Evolutionary conservation across 2,888 invertebrate genomes (phyloP).

Genomic region (Hemaris fuciformis): DNA sequence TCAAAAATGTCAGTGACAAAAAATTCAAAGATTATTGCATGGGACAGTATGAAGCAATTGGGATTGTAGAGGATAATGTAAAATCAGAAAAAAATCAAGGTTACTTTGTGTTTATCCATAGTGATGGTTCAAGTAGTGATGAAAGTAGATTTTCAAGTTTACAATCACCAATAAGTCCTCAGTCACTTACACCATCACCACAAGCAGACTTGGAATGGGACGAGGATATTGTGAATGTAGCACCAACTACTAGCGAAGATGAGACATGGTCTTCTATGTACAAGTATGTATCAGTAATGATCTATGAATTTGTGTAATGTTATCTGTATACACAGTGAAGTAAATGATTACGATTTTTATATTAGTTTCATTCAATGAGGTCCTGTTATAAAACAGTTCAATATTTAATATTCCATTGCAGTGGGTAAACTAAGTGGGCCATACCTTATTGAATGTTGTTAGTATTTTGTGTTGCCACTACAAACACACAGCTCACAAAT

Average conservation of each 20-base stretch:
- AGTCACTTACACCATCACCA: slow-evolving; percentile 53
- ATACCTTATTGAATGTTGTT: too few relatives aligned
- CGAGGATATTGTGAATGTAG: slow-evolving; percentile 84
- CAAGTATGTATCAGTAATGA: slow-evolving; percentile 50
- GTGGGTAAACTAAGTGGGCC: too few relatives aligned
- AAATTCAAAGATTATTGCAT: slow-evolving; percentile 38
- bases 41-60: slow-evolving; percentile 29
- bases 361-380: too few relatives aligned
- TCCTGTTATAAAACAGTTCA: too few relatives aligned
- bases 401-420: too few relatives aligned
- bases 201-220: slow-evolving; percentile 87
- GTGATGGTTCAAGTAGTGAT: slow-evolving; percentile 68
- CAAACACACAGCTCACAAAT: too few relatives aligned
- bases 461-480: too few relatives aligned
- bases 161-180: slow-evolving; percentile 50
- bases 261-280: slow-evolving; percentile 79
- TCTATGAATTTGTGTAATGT: background rate
- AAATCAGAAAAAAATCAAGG: slow-evolving; percentile 56
- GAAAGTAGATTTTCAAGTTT: slow-evolving; percentile 52
- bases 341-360: too few relatives aligned
- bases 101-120: slow-evolving; percentile 67
- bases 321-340: too few relatives aligned
- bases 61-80: slow-evolving; percentile 29
- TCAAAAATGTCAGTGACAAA: slow-evolving; percentile 55
- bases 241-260: slow-evolving; percentile 75